Base-by-base conservation (phyloP, 2,797 vertebrate genomes). In the Falco columbarius region DNA sequence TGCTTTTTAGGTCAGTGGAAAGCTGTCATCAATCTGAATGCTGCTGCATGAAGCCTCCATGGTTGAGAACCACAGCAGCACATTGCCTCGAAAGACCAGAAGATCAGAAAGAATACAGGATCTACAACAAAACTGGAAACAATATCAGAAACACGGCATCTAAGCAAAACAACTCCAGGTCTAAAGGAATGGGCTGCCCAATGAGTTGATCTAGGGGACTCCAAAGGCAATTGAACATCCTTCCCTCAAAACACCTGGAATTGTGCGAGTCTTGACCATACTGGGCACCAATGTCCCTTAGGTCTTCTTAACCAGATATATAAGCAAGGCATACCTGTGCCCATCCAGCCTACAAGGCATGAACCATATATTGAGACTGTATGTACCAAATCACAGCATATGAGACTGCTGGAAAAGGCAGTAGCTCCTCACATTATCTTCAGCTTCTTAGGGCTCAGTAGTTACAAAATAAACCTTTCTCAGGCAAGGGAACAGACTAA, bases 331-430 rank as follows among this genome's bases (percentile, higher is more conserved):
- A 42, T 66, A 77, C 12, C 38, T 24, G 38, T 4, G 8, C 36
- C 40, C 76, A 29, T 29, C 14, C 34, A 66, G 22, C 36, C 27
- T 38, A 49, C 11, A 81, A 54, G 19, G n/a, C 7, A 34, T 13
- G 32, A 85, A 70, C 15, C 0, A 0, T 47, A n/a, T 49, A 30
- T 62, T 49, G 55, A 63, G 24, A 81, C 55, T 1, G 0, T 44
- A 59, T 14, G 14, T 20, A 63, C 26, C 34, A 75, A 88, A 79
- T 38, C 54, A 75, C n/a, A 93, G 32, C 58, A 51, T 13, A 36
- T 8, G 22, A 85, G 32, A 71, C 24, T 72, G 34, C 16, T 38
- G n/a, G 49, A 59, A 88, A 71, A 72, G 32, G 44, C 0, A 2
- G 47, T 26, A 22, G 29, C 20, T 67, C 18, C 61, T 81, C 27